phyloP scores from a whole-genome alignment of 2,797 vertebrate genomes.

The Aphelocoma californica region DNA sequence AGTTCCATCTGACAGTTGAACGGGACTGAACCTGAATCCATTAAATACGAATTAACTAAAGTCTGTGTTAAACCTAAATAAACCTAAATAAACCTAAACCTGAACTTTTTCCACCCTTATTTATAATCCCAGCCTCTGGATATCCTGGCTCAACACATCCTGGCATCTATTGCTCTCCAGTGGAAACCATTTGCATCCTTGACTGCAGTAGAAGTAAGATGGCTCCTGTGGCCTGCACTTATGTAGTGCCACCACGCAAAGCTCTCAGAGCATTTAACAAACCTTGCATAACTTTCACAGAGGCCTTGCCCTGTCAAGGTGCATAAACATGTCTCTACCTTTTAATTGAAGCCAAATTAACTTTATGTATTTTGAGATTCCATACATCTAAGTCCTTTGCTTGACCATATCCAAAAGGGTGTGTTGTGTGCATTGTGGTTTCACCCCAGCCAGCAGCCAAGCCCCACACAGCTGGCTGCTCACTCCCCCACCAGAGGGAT shows the following conservation, averaged over 20 bases:
- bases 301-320: neutral
- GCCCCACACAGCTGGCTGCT: fast-evolving
- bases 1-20: neutral
- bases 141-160: neutral
- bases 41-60: neutral
- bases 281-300: neutral
- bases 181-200: neutral
- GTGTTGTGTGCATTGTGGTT: neutral
- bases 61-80: neutral
- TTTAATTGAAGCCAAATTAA: neutral
- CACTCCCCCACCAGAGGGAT: neutral
- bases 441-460: neutral
- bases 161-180: fast-evolving
- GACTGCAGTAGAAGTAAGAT: neutral
- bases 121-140: neutral
- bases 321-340: neutral
- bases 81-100: neutral
- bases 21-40: neutral
- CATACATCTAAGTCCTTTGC: neutral
- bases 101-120: neutral
- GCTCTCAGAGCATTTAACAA: neutral
- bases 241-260: fast-evolving
- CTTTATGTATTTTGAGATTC: neutral
- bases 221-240: neutral
- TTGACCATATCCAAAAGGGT: neutral